Percentiles rank a stretch among this genome's conserved stretches.
phyloP scores from a whole-genome alignment of 2,797 vertebrate species.

The Phaenicophaeus curvirostris region DNA sequence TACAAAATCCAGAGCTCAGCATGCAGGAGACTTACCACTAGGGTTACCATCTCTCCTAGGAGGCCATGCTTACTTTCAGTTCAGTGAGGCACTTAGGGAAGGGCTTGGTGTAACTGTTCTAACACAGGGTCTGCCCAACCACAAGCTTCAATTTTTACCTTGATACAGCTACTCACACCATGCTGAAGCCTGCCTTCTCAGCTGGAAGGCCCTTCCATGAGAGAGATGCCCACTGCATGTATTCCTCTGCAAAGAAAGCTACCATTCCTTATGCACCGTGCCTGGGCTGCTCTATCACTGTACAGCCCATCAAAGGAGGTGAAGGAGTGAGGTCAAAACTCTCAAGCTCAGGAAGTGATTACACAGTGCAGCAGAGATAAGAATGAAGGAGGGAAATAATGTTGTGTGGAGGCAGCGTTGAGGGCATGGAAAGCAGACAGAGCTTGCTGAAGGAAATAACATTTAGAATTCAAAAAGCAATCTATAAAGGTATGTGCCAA shows the following conservation, averaged over 20 bases:
- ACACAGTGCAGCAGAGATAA: slow-evolving; percentile 25
- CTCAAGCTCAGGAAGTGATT: slow-evolving; percentile 29
- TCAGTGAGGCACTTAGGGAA: background rate
- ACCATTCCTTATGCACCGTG: background rate
- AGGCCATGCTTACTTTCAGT: background rate
- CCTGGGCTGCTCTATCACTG: background rate
- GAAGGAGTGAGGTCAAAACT: slow-evolving; percentile 34
- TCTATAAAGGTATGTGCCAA: background rate
- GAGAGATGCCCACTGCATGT: background rate
- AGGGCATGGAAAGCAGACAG: background rate
- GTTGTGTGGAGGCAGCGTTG: background rate
- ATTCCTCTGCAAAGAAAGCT: background rate
- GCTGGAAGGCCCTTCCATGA: background rate
- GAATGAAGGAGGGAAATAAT: background rate
- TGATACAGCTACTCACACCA: background rate
- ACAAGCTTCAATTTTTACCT: background rate
- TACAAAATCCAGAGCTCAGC: background rate
- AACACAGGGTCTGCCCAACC: background rate
- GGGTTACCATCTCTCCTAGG: background rate
- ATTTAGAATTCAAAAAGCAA: background rate
- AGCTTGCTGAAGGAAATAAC: background rate
- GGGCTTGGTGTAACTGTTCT: background rate
- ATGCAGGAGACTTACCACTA: background rate
- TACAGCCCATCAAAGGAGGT: background rate
- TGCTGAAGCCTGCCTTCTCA: background rate